These are phyloP conservation scores for Cryptoleucopteryx plumbea DNA, from an alignment of 2,113 vertebrate genomes.

Conservation along the genomic window DNA sequence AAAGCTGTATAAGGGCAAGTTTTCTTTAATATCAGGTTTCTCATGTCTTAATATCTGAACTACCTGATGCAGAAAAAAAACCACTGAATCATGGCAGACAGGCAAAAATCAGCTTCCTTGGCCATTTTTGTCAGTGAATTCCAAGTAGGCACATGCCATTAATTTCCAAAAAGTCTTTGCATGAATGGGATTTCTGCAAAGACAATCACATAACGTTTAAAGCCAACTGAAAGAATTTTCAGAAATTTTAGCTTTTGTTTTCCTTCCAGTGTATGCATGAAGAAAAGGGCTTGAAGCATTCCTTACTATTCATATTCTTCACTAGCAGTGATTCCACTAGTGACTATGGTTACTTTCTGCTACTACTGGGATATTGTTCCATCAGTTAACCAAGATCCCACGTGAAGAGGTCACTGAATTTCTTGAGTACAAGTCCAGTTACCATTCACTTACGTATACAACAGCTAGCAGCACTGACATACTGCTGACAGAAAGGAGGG, in stretches of 20 bases:
- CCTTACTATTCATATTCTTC: neutral
- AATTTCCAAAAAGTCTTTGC: neutral
- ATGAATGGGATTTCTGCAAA: neutral
- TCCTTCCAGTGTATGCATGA: neutral
- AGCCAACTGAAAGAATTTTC: neutral
- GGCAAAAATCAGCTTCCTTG: neutral
- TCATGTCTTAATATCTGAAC: neutral
- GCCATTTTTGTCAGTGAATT: neutral
- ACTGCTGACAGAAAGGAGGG: neutral
- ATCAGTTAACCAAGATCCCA: neutral
- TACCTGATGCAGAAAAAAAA: neutral
- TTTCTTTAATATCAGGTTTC: neutral
- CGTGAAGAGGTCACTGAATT: neutral
- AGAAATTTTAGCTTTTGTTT: neutral
- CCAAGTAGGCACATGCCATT: neutral
- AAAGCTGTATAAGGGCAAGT: neutral
- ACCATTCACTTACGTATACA: neutral
- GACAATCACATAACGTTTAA: neutral
- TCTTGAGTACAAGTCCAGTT: neutral
- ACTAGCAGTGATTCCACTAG: neutral
- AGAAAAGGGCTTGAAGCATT: neutral
- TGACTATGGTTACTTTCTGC: neutral
- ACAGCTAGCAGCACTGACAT: neutral
- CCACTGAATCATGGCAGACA: neutral
- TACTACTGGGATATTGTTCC: neutral